Conservation (phyloP, 2,888 invertebrate genomes). For the Perizoma affinitatum region DNA sequence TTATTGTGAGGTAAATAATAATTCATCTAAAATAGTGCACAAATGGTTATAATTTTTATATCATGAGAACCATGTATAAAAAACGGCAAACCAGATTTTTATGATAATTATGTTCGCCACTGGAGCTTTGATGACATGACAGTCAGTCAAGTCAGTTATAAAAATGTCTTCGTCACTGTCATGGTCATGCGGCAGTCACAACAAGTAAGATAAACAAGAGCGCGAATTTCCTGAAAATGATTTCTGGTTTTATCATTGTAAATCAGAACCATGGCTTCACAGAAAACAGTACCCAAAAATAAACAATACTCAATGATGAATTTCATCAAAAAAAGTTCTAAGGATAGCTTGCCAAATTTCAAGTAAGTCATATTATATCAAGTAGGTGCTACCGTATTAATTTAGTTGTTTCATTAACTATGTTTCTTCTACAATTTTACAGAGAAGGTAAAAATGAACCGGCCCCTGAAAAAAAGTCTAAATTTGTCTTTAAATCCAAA, state of each 20-base stretch:
- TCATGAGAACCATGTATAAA: too few relatives aligned
- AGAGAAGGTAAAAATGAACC: constrained; percentile 48
- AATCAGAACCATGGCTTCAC: constrained; percentile 45
- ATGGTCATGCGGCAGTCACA: too few relatives aligned
- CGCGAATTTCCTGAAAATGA: too few relatives aligned
- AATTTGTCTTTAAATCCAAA: constrained; percentile 68
- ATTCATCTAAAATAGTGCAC: too few relatives aligned
- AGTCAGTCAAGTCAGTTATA: background rate
- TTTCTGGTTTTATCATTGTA: constrained; percentile 3
- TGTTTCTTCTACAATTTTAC: constrained; percentile 5
- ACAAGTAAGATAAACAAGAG: too few relatives aligned
- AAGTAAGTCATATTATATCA: constrained; percentile 37
- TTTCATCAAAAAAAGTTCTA: constrained; percentile 56
- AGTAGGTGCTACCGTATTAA: background rate
- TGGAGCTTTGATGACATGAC: background rate
- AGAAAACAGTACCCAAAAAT: constrained; percentile 38
- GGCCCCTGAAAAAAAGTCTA: constrained; percentile 58
- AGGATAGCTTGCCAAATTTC: constrained; percentile 41
- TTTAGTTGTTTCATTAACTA: background rate
- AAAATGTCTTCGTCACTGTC: background rate
- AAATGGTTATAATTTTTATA: too few relatives aligned
- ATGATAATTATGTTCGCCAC: too few relatives aligned
- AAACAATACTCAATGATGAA: constrained; percentile 60
- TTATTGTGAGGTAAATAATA: too few relatives aligned
- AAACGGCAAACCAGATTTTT: too few relatives aligned